Base-by-base conservation (phyloP, 2,113 vertebrate species). In the Rynchops niger region DNA sequence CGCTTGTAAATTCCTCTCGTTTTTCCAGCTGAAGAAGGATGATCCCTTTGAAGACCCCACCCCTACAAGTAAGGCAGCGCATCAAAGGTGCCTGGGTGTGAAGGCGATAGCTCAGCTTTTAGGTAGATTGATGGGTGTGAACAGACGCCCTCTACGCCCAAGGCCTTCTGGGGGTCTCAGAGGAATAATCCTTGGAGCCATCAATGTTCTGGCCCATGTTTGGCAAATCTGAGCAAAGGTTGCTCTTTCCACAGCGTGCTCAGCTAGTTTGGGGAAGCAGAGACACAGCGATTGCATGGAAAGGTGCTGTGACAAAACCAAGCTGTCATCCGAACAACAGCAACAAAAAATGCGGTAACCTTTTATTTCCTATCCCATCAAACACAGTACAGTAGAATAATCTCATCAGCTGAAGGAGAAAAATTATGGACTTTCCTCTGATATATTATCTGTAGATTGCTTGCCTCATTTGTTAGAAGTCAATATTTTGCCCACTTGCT, bases 151-250 rank as follows among this genome's bases (percentile, higher is more conserved):
- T 11, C 52, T 71, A 7, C 15, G 15, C 22, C 9, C 7, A 2
- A 21, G 6, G 21, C 29, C 15, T 0, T 14, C n/a, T 25, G 0
- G 15, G 13, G 8, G 9, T 66, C 61, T 56, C 6, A 2, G 45
- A 47, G 61, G 5, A 59, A 32, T 34, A 61, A 74, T 25, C 79
- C 59, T 76, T 26, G 12, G 17, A 70, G 11, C 21, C 40, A 13
- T 30, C 69, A 30, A 4, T 0, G 1, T 50, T 3, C 25, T 6
- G 7, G 9, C 29, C 38, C 34, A 45, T 9, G 15, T 27, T 1
- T 15, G 42, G 52, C 36, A 42, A 73, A 47, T 56, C 22, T 42
- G 36, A 79, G 73, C 70, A 30, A 7, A 19, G 18, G 5, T n/a
- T 79, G 29, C 61, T 63, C 34, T 43, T 82, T 76, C 59, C 42